Evolutionary conservation across 2,888 invertebrate genomes (phyloP), one percentile per base, ranked within the genome.

Genomic region (Chrysolina haemoptera): DNA sequence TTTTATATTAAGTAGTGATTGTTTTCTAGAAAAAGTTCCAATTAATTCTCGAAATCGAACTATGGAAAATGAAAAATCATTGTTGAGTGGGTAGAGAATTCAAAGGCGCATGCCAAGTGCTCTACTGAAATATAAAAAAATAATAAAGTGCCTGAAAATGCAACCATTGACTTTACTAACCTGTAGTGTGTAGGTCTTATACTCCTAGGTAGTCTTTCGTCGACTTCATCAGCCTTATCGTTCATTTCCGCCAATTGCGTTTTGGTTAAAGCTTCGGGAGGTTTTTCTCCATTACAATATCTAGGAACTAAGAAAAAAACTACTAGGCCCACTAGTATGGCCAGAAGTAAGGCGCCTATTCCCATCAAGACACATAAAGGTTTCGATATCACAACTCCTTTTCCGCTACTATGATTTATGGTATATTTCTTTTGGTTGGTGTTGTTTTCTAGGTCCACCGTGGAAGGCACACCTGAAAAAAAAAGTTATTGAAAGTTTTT

Each of bases 341-440:
- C 86, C 73, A 88, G 77, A 4, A 87, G 75, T 14, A 88, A 46
- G 11, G 87, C 86, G 2, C 86, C 87, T 72, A 87, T 81, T 9
- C 85, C 85, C 84, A 88, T 85, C 22, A 88, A 80, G 71, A 80
- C 81, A 70, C 87, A 86, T n/a, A 85, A 80, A 8, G 86, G 79
- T 79, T 84, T 87, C 4, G 88, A 85, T 79, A 88, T 84, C 10
- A 86, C 78, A 50, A 87, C 78, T 64, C 84, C 85, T 43, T 77
- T 79, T 50, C 72, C 74, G n/a, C 73, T 66, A 59, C 78, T 76
- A 67, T 82, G 75, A 78, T 88, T 88, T 4, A 88, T 84, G 1
- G 87, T 88, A 78, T 88, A 88, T 73, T 88, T 88, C 70, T 86
- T 88, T 70, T 86, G 86, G 78, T 85, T 85, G 73, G 82, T 82